Percentiles rank a stretch among this genome's conserved stretches.
Conservation (phyloP, 2,113 vertebrate species). For the Heteronetta atricapilla region DNA sequence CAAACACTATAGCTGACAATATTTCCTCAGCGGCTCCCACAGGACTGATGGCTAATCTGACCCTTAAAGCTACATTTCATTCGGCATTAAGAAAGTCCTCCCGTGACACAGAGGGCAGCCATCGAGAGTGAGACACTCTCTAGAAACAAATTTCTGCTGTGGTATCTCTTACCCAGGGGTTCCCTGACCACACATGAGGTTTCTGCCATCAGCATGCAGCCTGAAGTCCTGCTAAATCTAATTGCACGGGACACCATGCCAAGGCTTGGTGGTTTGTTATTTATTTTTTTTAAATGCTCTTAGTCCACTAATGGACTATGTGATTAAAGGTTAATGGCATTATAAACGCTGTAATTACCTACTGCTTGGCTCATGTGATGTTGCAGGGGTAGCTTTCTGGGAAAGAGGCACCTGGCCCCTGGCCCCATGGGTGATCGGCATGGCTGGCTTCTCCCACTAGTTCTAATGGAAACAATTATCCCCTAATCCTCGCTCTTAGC, state of each 20-base stretch:
- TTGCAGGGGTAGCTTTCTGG: slow-evolving; percentile 1
- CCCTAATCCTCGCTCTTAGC: background rate
- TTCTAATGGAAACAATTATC: background rate
- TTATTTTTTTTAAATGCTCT: background rate
- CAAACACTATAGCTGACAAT: background rate
- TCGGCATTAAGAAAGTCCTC: background rate
- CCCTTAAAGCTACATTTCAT: background rate
- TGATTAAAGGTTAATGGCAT: slow-evolving; percentile 32
- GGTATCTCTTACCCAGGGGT: background rate
- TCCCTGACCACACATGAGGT: background rate
- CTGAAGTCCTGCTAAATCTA: background rate
- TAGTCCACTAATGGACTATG: background rate
- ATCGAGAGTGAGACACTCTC: background rate
- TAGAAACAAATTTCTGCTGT: background rate
- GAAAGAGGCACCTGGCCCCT: background rate
- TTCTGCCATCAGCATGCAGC: background rate
- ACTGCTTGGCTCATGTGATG: background rate
- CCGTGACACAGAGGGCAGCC: background rate
- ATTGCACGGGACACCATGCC: background rate
- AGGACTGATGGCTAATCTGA: background rate
- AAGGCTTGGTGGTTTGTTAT: background rate
- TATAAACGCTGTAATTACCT: slow-evolving; percentile 2
- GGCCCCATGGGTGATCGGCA: background rate
- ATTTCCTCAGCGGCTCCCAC: background rate
- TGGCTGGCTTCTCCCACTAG: background rate